Conservation (phyloP, 1,140 invertebrate species). For the Drosophila navojoa region DNA sequence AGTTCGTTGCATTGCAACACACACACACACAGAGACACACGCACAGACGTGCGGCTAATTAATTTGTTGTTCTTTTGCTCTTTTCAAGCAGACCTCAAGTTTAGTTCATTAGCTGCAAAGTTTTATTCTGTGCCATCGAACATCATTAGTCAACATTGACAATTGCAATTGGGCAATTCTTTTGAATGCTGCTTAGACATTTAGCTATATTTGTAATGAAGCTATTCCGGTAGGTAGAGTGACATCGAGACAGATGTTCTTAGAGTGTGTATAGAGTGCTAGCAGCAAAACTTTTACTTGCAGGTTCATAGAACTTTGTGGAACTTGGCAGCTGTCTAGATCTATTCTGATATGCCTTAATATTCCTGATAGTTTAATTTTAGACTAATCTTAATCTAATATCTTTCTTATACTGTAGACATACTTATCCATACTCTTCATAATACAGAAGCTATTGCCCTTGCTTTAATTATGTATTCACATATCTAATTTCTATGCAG, state of each 20-base stretch:
- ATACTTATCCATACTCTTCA: no score
- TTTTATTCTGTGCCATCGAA: constrained; percentile 26
- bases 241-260: not conserved
- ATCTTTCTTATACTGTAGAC: no score
- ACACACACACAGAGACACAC: constrained; percentile 17
- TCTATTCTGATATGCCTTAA: no score
- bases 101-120: constrained; percentile 30
- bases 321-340: no score
- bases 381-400: no score
- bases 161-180: constrained; percentile 33
- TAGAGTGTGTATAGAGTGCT: not conserved
- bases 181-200: not conserved
- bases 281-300: no score
- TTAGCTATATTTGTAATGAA: not conserved
- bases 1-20: constrained; percentile 46
- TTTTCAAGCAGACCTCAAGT: constrained; percentile 13
- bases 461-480: no score
- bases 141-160: constrained; percentile 50
- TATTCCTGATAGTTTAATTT: no score
- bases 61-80: constrained; percentile 39
- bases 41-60: constrained; percentile 42
- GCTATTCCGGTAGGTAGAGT: no score
- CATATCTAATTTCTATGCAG: no score
- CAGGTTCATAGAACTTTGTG: no score
- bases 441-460: no score